Conservation (phyloP, 2,113 vertebrate genomes). For the Blennius ocellaris region DNA sequence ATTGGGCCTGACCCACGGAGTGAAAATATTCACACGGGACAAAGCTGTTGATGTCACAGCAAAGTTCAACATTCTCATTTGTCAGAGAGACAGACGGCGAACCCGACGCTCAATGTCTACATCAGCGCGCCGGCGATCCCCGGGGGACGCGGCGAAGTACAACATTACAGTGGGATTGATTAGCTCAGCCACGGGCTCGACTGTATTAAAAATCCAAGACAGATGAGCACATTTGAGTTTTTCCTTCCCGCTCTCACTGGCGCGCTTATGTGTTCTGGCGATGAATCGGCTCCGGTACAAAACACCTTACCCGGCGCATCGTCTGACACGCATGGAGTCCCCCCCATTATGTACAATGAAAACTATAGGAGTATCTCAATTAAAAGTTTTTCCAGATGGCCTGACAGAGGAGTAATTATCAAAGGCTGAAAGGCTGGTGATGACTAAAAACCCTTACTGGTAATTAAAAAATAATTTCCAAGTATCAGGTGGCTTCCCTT, state of each 20-base stretch:
- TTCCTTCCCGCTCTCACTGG: slow-evolving; percentile 15
- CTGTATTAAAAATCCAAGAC: slow-evolving; percentile 60
- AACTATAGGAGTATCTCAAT: slow-evolving; percentile 50
- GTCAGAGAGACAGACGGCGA: slow-evolving; percentile 51
- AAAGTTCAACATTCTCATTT: slow-evolving; percentile 76
- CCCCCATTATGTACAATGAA: slow-evolving; percentile 7
- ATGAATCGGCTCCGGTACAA: slow-evolving; percentile 14
- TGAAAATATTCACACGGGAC: slow-evolving; percentile 68
- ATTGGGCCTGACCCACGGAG: slow-evolving; percentile 75
- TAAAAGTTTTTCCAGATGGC: slow-evolving; percentile 75
- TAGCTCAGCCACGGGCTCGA: slow-evolving; percentile 43
- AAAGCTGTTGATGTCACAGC: slow-evolving; percentile 62
- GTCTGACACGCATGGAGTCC: not conserved
- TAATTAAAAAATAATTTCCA: slow-evolving; percentile 85
- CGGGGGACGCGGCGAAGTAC: slow-evolving; percentile 57
- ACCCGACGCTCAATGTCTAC: slow-evolving; percentile 48
- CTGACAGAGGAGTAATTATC: slow-evolving; percentile 76
- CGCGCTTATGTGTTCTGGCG: slow-evolving; percentile 2
- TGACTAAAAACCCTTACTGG: slow-evolving; percentile 62
- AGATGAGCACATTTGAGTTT: slow-evolving; percentile 52
- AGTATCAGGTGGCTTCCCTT: slow-evolving; percentile 83
- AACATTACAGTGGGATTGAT: slow-evolving; percentile 73
- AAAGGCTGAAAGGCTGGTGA: slow-evolving; percentile 60
- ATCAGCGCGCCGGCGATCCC: slow-evolving; percentile 40
- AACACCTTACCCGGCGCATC: slow-evolving; percentile 7